A percentile compares a stretch with the other conserved stretches of the same genome.
phyloP scores from a whole-genome alignment of 2,888 invertebrate species.

The Chrysolina oricalcia region DNA sequence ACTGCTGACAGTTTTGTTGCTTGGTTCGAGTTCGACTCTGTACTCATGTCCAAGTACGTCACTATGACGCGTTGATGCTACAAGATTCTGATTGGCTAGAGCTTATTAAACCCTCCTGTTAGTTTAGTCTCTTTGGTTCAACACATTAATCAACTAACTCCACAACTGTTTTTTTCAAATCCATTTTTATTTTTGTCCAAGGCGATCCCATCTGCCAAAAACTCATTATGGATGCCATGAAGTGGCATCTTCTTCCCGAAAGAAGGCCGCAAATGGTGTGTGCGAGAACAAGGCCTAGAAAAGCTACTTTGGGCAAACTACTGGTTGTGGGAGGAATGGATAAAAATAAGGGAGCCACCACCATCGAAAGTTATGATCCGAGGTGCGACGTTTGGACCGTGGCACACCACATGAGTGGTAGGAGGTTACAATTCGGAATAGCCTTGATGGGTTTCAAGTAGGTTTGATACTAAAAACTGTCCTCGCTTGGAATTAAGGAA shows the following conservation, averaged over 20 bases:
- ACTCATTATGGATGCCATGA: constrained; percentile 93
- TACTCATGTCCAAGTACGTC: no score
- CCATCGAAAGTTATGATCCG: constrained; percentile 92
- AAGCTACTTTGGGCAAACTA: constrained; percentile 90
- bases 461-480: constrained; percentile 38
- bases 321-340: constrained; percentile 95
- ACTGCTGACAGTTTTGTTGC: no score
- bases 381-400: constrained; percentile 86
- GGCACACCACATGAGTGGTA: constrained; percentile 84
- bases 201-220: constrained; percentile 86
- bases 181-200: constrained; percentile 33
- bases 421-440: constrained; percentile 92
- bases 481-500: neutral
- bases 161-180: no score
- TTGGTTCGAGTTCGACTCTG: no score
- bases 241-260: constrained; percentile 93
- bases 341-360: constrained; percentile 91
- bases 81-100: no score
- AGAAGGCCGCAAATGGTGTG: constrained; percentile 85
- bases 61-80: no score
- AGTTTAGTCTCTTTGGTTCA: no score
- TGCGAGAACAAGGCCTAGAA: constrained; percentile 88
- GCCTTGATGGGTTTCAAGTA: constrained; percentile 86
- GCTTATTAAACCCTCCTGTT: no score
- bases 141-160: no score